Evolutionary conservation across 2,888 invertebrate genomes (phyloP).

Genomic region (Itoplectis maculator): DNA sequence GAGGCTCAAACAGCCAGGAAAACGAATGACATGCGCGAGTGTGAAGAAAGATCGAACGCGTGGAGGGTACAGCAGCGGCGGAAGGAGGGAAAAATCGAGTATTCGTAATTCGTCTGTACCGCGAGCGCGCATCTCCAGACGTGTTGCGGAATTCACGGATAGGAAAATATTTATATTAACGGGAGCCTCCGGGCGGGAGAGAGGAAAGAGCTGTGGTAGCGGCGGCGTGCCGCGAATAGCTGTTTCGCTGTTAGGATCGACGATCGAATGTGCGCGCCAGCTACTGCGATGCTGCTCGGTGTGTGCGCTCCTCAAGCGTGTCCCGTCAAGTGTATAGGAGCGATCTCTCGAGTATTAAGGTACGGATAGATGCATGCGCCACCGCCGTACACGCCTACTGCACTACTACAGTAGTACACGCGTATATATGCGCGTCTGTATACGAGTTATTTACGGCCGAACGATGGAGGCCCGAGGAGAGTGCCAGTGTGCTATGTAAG

Average conservation of each 20-base stretch:
- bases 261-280: conserved; percentile 32
- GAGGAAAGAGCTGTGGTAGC: conserved; percentile 34
- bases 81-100: conserved; percentile 22
- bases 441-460: conserved; percentile 71
- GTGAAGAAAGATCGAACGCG: background rate
- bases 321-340: conserved; percentile 26
- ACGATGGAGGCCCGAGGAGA: conserved; percentile 42
- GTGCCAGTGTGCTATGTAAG: conserved; percentile 39
- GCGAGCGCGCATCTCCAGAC: conserved; percentile 24
- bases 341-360: conserved; percentile 46
- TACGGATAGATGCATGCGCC: conserved; percentile 13
- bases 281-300: conserved; percentile 23
- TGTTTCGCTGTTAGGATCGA: conserved; percentile 51
- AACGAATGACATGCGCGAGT: background rate
- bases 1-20: background rate
- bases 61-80: background rate
- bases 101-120: conserved; percentile 62
- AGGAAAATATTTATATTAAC: conserved; percentile 74
- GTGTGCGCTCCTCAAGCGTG: conserved; percentile 47
- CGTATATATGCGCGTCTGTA: conserved; percentile 54
- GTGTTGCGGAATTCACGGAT: conserved; percentile 64
- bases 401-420: conserved; percentile 4
- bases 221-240: conserved; percentile 58
- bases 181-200: conserved; percentile 34
- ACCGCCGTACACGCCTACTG: no score